These are phyloP conservation scores for Seira ritae DNA, from an alignment of 2,888 invertebrate species.

Conservation along the genomic window DNA sequence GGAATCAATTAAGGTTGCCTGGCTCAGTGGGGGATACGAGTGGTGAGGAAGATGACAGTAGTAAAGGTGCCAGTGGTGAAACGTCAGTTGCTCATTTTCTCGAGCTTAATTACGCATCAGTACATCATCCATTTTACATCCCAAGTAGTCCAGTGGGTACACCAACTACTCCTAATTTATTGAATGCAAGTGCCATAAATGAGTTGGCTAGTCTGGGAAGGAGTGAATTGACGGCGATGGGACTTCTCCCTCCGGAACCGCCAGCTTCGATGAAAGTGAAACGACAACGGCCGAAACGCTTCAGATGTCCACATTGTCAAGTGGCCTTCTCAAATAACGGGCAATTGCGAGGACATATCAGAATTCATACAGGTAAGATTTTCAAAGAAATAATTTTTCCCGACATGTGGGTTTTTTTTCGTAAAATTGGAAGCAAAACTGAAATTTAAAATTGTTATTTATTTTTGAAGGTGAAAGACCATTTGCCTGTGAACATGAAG, in stretches of 20 bases:
- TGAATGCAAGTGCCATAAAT: conserved; percentile 69
- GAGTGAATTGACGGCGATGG: conserved; percentile 72
- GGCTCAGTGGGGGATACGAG: too few relatives aligned
- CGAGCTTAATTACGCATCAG: conserved; percentile 6
- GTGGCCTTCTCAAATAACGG: conserved; percentile 96
- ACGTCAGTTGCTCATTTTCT: conserved; percentile 20
- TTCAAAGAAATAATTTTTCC: neutral
- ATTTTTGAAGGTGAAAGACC: conserved; percentile 85
- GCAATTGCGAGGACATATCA: conserved; percentile 91
- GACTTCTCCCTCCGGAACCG: conserved; percentile 68
- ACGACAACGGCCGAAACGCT: conserved; percentile 76
- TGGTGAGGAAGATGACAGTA: conserved; percentile 7
- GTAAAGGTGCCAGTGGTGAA: neutral
- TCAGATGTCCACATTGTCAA: conserved; percentile 84
- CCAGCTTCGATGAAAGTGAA: conserved; percentile 66
- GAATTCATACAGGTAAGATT: conserved; percentile 88
- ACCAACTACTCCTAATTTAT: conserved; percentile 36
- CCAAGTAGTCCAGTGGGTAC: conserved; percentile 45
- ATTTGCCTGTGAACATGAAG: conserved; percentile 89
- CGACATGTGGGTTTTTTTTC: neutral
- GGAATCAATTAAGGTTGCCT: too few relatives aligned
- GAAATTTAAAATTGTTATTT: conserved; percentile 9
- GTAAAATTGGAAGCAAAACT: conserved; percentile 13
- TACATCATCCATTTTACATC: conserved; percentile 28
- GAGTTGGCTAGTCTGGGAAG: conserved; percentile 70